phyloP scores from a whole-genome alignment of 35 echinoderm and acorn worm genomes.

The Strongylocentrotus purpuratus region DNA sequence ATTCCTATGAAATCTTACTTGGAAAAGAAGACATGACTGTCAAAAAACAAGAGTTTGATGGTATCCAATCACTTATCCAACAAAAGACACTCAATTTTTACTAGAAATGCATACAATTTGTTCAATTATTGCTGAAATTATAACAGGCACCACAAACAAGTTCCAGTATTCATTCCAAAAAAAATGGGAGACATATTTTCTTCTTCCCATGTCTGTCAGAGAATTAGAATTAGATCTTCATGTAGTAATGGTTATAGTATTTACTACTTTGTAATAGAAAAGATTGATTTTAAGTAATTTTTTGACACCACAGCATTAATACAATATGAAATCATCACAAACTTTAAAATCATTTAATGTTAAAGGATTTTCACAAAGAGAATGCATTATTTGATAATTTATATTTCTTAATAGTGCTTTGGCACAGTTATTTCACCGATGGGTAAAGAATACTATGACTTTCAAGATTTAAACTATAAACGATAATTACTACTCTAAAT shows the following conservation, averaged over 20 bases:
- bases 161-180: not conserved
- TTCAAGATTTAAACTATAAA: not conserved
- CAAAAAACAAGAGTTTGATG: not conserved
- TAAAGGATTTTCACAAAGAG: too few relatives aligned
- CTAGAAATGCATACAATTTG: not conserved
- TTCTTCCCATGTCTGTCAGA: not conserved
- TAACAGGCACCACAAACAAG: not conserved
- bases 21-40: not conserved
- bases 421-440: not conserved
- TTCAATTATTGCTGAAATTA: conserved; percentile 14
- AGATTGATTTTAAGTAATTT: too few relatives aligned
- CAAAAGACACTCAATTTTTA: not conserved
- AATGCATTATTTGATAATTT: too few relatives aligned
- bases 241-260: too few relatives aligned
- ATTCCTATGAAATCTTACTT: not conserved
- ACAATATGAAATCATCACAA: too few relatives aligned
- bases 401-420: too few relatives aligned
- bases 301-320: too few relatives aligned
- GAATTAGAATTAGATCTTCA: not conserved
- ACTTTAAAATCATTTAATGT: too few relatives aligned
- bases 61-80: not conserved
- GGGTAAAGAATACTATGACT: not conserved
- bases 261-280: too few relatives aligned
- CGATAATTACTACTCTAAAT: not conserved
- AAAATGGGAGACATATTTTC: not conserved